A percentile compares a stretch with the other conserved stretches of the same genome.
Conservation (phyloP, 2,113 vertebrate species). For the Clarias magur region DNA sequence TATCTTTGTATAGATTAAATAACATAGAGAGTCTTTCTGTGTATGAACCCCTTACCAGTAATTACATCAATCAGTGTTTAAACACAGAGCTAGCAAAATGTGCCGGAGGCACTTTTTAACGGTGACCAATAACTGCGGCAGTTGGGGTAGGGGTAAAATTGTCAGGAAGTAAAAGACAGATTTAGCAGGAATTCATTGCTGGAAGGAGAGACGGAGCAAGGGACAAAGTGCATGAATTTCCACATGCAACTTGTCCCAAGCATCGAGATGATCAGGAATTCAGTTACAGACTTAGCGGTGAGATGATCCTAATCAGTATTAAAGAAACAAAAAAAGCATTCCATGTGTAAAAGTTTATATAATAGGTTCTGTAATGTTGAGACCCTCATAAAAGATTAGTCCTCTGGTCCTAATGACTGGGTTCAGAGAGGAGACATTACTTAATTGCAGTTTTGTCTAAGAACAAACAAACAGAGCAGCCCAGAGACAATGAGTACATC, state of each 20-base stretch:
- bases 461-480: slow-evolving; percentile 14
- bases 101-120: slow-evolving; percentile 54
- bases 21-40: not conserved
- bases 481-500: slow-evolving; percentile 20
- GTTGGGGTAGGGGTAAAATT: slow-evolving; percentile 48
- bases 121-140: slow-evolving; percentile 58
- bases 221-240: not conserved
- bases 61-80: not conserved
- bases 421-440: slow-evolving; percentile 19
- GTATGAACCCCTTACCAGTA: not conserved
- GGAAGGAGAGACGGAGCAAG: not conserved
- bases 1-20: not conserved
- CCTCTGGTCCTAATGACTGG: slow-evolving; percentile 31
- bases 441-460: slow-evolving; percentile 31
- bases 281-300: not conserved
- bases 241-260: not conserved
- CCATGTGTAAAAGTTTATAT: not conserved
- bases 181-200: not conserved
- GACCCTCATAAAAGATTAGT: slow-evolving; percentile 28
- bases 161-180: slow-evolving; percentile 54
- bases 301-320: not conserved
- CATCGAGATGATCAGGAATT: not conserved
- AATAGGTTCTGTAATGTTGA: not conserved
- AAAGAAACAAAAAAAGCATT: not conserved
- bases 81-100: not conserved